A percentile compares a stretch with the other conserved stretches of the same genome.
Evolutionary conservation across 2,797 vertebrate species (phyloP).

Genomic region (Acanthornis magna): DNA sequence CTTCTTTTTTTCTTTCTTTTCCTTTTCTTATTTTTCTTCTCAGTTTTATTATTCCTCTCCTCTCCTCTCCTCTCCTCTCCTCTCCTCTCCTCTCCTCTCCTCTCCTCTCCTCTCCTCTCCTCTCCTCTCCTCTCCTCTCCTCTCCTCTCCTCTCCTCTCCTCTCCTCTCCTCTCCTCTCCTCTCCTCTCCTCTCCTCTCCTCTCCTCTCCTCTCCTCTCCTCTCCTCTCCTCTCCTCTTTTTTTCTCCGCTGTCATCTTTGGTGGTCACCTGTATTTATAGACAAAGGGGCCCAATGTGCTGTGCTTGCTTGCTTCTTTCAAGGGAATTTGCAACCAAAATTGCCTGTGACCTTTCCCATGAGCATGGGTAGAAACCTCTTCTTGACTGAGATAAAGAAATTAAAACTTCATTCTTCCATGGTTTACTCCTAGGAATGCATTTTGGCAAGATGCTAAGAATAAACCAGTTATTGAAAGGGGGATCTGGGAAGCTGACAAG

Average conservation of each 20-base stretch:
- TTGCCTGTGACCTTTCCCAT: conserved; percentile 83
- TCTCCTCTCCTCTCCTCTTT: no score
- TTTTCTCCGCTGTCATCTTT: conserved; percentile 25
- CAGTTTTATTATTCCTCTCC: no score
- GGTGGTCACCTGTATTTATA: conserved; percentile 63
- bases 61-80: no score
- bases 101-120: no score
- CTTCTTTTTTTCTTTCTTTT: accelerated
- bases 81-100: no score
- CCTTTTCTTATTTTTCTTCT: no score
- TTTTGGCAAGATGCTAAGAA: conserved; percentile 78
- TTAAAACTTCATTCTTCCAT: conserved; percentile 79
- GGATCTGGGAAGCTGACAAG: conserved; percentile 79
- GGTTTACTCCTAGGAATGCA: conserved; percentile 82
- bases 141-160: not conserved
- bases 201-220: no score
- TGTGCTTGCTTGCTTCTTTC: conserved; percentile 51
- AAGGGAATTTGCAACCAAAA: conserved; percentile 70
- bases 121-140: no score
- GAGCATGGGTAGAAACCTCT: conserved; percentile 66
- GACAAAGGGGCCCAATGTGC: conserved; percentile 68
- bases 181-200: no score
- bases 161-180: no score
- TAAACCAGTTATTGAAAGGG: conserved; percentile 80
- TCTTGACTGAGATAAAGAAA: conserved; percentile 78